Percentiles rank a stretch among this genome's conserved stretches.
These are phyloP conservation scores for Caenorhabditis sp. DNA, from an alignment of 2,888 invertebrate species.

Conservation along the genomic window DNA sequence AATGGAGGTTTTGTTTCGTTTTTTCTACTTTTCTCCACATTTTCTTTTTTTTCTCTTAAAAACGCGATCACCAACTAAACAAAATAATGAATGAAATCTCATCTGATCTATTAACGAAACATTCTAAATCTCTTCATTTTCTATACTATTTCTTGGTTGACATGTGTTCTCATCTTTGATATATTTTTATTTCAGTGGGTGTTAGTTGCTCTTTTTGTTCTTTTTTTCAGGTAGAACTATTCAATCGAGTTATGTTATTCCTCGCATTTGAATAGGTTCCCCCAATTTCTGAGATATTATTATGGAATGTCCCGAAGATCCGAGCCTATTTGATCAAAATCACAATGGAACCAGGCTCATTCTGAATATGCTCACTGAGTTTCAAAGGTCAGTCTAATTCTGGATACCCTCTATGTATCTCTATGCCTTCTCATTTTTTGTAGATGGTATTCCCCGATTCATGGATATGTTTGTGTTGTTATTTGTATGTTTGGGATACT, in stretches of 20 bases:
- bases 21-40: too few species aligned
- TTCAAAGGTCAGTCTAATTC: constrained; percentile 49
- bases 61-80: too few species aligned
- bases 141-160: background rate
- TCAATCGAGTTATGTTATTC: background rate
- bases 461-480: constrained; percentile 65
- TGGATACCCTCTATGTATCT: background rate
- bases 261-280: background rate
- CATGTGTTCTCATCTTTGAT: background rate
- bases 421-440: constrained; percentile 16
- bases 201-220: background rate
- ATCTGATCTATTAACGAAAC: too few species aligned
- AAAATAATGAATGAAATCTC: too few species aligned
- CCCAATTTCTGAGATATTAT: constrained; percentile 5
- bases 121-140: background rate
- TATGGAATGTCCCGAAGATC: constrained; percentile 64
- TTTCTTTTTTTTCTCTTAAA: too few species aligned
- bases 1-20: too few species aligned
- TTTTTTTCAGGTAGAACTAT: background rate
- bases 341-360: constrained; percentile 55
- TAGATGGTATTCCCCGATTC: constrained; percentile 65
- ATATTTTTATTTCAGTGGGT: background rate
- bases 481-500: constrained; percentile 67
- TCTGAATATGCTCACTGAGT: constrained; percentile 46
- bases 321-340: constrained; percentile 59